phyloP scores from a whole-genome alignment of 2,888 invertebrate species.

The Meteorus cinctellus region DNA sequence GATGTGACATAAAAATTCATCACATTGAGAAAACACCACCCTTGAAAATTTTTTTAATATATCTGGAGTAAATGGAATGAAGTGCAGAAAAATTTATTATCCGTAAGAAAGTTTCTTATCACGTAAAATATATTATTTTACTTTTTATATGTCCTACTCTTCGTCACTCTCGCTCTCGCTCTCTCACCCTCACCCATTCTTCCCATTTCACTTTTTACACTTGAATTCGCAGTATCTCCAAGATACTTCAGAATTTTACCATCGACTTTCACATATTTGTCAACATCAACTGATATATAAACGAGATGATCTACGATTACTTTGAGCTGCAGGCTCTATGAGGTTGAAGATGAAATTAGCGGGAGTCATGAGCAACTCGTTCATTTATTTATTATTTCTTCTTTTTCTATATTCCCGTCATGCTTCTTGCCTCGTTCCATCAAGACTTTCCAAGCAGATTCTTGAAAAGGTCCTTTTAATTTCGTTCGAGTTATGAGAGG shows the following conservation, averaged over 20 bases:
- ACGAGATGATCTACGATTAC: slow-evolving; percentile 1
- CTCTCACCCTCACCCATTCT: background rate
- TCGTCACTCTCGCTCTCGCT: background rate
- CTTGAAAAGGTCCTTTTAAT: slow-evolving; percentile 35
- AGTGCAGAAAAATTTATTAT: background rate
- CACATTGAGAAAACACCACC: background rate
- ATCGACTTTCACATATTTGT: background rate
- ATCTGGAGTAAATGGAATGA: background rate
- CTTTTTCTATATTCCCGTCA: slow-evolving; percentile 21
- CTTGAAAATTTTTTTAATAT: background rate
- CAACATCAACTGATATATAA: background rate
- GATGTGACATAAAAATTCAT: background rate
- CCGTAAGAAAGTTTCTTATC: background rate
- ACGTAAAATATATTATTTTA: background rate
- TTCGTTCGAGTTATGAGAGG: slow-evolving; percentile 20
- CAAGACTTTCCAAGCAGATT: slow-evolving; percentile 24
- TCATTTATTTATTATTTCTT: slow-evolving; percentile 31
- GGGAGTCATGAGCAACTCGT: slow-evolving; percentile 39
- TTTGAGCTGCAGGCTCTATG: slow-evolving; percentile 17
- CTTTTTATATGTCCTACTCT: background rate
- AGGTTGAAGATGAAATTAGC: slow-evolving; percentile 47
- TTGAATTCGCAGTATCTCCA: background rate
- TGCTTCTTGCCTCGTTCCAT: slow-evolving; percentile 1
- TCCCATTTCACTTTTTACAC: background rate
- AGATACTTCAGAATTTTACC: background rate